These are phyloP conservation scores for Solea solea DNA, from an alignment of 2,113 vertebrate species.

Conservation along the genomic window DNA sequence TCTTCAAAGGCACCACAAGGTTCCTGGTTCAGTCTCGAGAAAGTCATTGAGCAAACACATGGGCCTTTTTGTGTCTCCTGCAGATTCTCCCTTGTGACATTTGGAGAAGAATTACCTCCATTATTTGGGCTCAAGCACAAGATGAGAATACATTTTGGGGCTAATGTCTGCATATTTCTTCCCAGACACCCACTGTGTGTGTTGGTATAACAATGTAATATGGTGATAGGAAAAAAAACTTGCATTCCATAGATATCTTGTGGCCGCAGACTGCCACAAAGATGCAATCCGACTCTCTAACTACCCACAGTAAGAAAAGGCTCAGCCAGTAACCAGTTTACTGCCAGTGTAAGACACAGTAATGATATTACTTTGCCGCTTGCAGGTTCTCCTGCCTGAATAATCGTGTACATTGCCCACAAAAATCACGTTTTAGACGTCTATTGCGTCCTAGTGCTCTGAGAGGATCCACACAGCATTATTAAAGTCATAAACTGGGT, in stretches of 20 bases:
- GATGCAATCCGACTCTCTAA: constrained; percentile 25
- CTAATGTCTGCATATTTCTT: not conserved
- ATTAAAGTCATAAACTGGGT: constrained; percentile 6
- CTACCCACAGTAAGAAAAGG: constrained; percentile 25
- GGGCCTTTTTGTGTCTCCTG: not conserved
- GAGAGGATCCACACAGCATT: not conserved
- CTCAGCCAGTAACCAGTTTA: constrained; percentile 32
- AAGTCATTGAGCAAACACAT: not conserved
- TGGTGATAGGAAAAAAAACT: not conserved
- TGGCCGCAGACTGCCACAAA: constrained; percentile 9
- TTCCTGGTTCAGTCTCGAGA: not conserved
- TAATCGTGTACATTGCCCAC: constrained; percentile 26
- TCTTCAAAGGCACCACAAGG: constrained; percentile 35
- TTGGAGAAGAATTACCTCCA: not conserved
- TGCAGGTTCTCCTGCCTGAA: constrained; percentile 33
- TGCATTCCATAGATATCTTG: constrained; percentile 12
- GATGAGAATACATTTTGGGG: not conserved
- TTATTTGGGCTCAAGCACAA: not conserved
- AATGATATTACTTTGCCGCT: constrained; percentile 44
- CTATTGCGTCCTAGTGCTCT: constrained; percentile 15
- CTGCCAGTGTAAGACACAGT: constrained; percentile 10
- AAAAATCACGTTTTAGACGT: constrained; percentile 13
- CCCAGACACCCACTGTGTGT: not conserved
- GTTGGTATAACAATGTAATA: not conserved
- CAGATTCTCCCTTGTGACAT: not conserved